These are phyloP conservation scores for Rhyacichthys aspro DNA, from an alignment of 2,797 vertebrate species.

Conservation along the genomic window DNA sequence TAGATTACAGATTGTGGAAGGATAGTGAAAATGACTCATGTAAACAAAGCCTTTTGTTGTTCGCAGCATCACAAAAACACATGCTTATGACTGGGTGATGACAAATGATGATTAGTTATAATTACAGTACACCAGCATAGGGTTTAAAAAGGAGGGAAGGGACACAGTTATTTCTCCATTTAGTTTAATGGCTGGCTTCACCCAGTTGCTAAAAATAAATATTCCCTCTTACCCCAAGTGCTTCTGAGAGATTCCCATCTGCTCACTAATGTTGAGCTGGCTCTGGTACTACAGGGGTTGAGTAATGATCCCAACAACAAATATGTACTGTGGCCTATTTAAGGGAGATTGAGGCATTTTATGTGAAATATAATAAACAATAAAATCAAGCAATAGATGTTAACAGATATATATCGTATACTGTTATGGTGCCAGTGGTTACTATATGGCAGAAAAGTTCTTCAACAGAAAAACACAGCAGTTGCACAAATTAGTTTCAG, in stretches of 20 bases:
- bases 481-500: too few relatives aligned
- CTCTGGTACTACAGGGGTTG: background rate
- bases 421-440: too few relatives aligned
- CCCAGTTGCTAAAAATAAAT: background rate
- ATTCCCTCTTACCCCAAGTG: background rate
- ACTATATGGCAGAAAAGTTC: too few relatives aligned
- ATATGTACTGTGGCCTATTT: too few relatives aligned
- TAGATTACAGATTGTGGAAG: constrained; percentile 66
- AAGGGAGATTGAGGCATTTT: too few relatives aligned
- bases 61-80: constrained; percentile 15
- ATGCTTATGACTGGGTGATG: constrained; percentile 5
- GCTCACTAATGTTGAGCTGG: background rate
- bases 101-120: constrained; percentile 5
- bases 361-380: too few relatives aligned
- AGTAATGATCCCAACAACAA: too few relatives aligned
- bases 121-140: constrained; percentile 4
- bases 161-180: background rate
- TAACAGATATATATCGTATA: too few relatives aligned
- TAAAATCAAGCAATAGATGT: too few relatives aligned
- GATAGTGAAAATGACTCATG: constrained; percentile 54
- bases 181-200: background rate
- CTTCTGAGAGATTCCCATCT: background rate
- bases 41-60: constrained; percentile 40
- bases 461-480: too few relatives aligned
- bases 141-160: background rate